A percentile compares a stretch with the other conserved stretches of the same genome.
phyloP scores from a whole-genome alignment of 2,888 invertebrate species.

The Heliothis peltigera region DNA sequence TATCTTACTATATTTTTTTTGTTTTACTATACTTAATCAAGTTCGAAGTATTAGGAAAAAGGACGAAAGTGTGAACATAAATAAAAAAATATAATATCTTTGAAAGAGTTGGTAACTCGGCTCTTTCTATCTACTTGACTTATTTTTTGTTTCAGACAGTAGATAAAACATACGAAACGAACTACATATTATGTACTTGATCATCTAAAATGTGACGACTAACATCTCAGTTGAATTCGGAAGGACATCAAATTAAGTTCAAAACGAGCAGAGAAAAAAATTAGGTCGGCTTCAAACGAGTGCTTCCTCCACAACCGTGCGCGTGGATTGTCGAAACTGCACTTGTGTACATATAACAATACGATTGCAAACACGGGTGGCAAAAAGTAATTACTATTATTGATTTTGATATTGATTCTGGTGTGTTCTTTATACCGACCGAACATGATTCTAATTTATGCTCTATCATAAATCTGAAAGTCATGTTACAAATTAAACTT shows the following conservation, averaged over 20 bases:
- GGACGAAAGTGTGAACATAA: too few species aligned
- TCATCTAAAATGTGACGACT: not conserved
- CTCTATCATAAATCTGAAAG: constrained; percentile 31
- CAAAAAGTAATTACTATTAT: constrained; percentile 49
- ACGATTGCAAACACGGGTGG: constrained; percentile 31
- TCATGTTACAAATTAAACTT: constrained; percentile 27
- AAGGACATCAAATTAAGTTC: constrained; percentile 41
- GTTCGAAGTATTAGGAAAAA: too few species aligned
- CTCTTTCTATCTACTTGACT: too few species aligned
- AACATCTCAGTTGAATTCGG: constrained; percentile 16
- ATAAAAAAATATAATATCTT: too few species aligned
- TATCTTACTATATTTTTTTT: too few species aligned
- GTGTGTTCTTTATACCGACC: constrained; percentile 9
- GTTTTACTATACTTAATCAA: too few species aligned
- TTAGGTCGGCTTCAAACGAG: constrained; percentile 39
- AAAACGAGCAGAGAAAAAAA: constrained; percentile 31
- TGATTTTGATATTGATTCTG: constrained; percentile 19
- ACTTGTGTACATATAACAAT: constrained; percentile 58
- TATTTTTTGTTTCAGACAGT: too few species aligned
- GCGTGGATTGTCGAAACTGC: constrained; percentile 25
- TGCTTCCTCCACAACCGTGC: constrained; percentile 30
- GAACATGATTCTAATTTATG: constrained; percentile 26
- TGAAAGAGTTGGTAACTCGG: too few species aligned
- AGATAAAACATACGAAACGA: not conserved
- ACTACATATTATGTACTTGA: too few species aligned